phyloP scores from a whole-genome alignment of 2,113 vertebrate genomes.

The Stercorarius parasiticus region DNA sequence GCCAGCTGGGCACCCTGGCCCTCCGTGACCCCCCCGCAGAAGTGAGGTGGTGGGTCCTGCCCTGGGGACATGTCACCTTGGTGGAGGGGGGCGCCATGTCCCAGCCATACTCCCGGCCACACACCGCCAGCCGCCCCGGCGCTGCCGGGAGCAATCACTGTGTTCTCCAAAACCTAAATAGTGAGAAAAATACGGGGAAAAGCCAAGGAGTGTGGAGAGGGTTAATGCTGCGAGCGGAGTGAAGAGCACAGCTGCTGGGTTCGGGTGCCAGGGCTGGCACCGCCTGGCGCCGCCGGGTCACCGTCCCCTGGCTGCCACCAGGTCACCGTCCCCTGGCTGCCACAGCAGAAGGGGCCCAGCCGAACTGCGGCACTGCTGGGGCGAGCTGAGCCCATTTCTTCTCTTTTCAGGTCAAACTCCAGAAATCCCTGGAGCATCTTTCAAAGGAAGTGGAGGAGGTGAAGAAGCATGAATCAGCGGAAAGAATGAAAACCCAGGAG shows the following conservation, averaged over 20 bases:
- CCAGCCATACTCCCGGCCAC: background rate
- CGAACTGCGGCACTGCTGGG: background rate
- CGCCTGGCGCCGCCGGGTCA: background rate
- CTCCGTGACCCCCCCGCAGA: rapidly evolving
- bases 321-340: background rate
- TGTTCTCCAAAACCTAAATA: background rate
- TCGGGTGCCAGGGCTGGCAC: background rate
- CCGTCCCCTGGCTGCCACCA: background rate
- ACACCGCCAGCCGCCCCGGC: rapidly evolving
- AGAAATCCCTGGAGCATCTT: conserved; percentile 43
- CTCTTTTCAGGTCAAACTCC: conserved; percentile 45
- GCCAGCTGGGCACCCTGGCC: background rate
- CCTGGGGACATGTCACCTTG: rapidly evolving
- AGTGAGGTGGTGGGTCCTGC: background rate
- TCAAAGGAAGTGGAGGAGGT: background rate
- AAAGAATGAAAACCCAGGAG: conserved; percentile 51
- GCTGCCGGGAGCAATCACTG: rapidly evolving
- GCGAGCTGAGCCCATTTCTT: background rate
- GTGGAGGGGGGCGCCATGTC: background rate
- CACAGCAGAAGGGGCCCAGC: background rate
- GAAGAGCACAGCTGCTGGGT: conserved; percentile 18
- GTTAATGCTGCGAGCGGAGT: background rate
- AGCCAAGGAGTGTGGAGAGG: rapidly evolving
- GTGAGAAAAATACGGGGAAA: background rate
- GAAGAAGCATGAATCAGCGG: background rate